Evolutionary conservation across 2,888 invertebrate genomes (phyloP), one percentile per base, ranked within the genome.

Genomic region (Brenthis daphne): DNA sequence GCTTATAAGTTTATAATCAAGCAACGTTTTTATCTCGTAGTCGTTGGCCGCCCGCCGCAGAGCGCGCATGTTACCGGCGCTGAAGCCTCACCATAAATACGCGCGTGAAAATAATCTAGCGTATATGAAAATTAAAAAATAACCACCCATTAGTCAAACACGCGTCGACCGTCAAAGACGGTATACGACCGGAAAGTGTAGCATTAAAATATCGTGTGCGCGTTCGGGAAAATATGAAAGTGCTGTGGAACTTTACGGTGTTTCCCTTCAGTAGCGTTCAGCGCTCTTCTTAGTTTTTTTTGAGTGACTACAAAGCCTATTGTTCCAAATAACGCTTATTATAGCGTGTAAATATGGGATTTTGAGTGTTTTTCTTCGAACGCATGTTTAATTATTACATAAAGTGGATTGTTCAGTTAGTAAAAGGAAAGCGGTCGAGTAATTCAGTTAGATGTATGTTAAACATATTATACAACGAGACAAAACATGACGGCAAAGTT

Each of bases 401-500:
- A 90, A 90, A 88, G 90, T 92, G 92, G 80, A 84, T 88, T 87
- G 89, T 89, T 87, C 85, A 83, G 88, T 89, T 85, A 82, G 77
- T 87, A 84, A 86, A 87, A 85, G 89, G 86, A 90, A 87, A 85
- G 81, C 86, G 79, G 88, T 86, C 81, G 91, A 82, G 85, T 80
- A 92, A 90, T 88, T 90, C 89, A 88, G 90, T 92, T 92, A 92
- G 92, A 92, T 92, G 92, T 85, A 84, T 92, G 91, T 90, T 88
- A 89, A 84, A 87, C 87, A 91, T 91, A 90, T 90, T 89, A 88
- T 91, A 92, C 90, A 92, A 92, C 92, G 90, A 89, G 87, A 90
- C 91, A 90, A 92, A 93, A 91, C 93, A 93, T 93, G 93, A 93
- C 93, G 93, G 93, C 92, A 93, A 93, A 92, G 91, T 91, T 92